Conservation (phyloP, 37 sponge, comb jelly and placozoan species). For the Sycon ciliatum region DNA sequence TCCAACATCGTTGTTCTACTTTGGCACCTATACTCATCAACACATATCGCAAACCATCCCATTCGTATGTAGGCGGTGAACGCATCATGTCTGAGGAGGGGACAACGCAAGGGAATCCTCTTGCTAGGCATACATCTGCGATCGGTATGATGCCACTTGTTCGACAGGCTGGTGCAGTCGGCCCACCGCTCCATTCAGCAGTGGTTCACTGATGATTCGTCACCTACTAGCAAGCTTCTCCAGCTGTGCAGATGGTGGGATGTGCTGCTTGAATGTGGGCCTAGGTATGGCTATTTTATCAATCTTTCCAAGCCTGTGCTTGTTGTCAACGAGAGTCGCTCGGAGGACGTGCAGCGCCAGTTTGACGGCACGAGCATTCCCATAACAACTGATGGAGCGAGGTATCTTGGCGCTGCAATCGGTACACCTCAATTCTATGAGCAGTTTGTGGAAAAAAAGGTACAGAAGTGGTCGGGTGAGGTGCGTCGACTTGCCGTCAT, state of each 20-base stretch:
- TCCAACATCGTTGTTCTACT: too few relatives aligned
- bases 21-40: constrained; percentile 28
- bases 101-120: too few relatives aligned
- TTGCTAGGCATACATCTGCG: too few relatives aligned
- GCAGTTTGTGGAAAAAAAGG: neutral
- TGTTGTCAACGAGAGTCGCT: neutral
- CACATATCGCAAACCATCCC: constrained; percentile 22
- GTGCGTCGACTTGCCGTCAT: neutral
- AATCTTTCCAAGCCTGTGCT: constrained; percentile 11
- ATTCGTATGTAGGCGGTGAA: constrained; percentile 1
- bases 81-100: constrained; percentile 11
- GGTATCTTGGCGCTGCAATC: constrained; percentile 18
- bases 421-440: neutral
- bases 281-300: constrained; percentile 18
- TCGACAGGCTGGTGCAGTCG: neutral
- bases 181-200: neutral
- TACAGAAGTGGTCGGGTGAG: neutral
- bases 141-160: constrained; percentile 31
- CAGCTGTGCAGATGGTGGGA: constrained; percentile 26
- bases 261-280: neutral
- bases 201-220: neutral
- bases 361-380: constrained; percentile 3
- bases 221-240: neutral
- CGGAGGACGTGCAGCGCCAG: neutral
- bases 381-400: neutral